Evolutionary conservation across 2,888 invertebrate species (phyloP), one percentile per base, ranked within the genome.

Genomic region (Heliconius erato): DNA sequence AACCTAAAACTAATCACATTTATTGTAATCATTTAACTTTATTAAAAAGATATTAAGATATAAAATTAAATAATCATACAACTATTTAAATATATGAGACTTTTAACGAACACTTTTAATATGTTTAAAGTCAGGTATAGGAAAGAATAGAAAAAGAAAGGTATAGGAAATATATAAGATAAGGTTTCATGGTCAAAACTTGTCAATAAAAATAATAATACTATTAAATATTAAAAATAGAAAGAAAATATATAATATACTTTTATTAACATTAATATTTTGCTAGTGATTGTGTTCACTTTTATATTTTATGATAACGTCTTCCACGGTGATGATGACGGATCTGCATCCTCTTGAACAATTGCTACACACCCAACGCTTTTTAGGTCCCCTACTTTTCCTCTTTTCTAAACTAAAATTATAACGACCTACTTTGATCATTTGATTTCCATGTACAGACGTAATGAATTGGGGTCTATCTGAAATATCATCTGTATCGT

Each of bases 391-490:
- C 14, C 19, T 59, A 49, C 83, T 83, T 71, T 63, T 44, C 3
- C 82, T 79, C 19, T 84, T 86, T 74, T 85, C 84, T 26, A 86
- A 81, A 65, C 86, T 86, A 81, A 84, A 90, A 63, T 86, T 86
- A 80, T 91, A 86, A 6, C 84, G 81, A 2, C 88, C 86, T 19
- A 89, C 80, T 54, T 86, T 83, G 35, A 93, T 89, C 88, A 91
- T 91, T 9, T 84, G 86, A 26, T 91, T 91, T 2, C 89, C 89
- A 14, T 81, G 82, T 6, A 76, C 86, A 9, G 92, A 91, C 32
- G 79, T 88, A 11, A 89, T 80, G 76, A 88, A 91, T 28, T 85
- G 78, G 2, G 87, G 83, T 49, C 79, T 71, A 40, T 40, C 76
- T 76, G 76, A 76, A 76, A 26, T 16, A 76, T 40, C 9, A 63